A percentile compares a stretch with the other conserved stretches of the same genome.
These are phyloP conservation scores for Apistogramma diplotaenia DNA, from an alignment of 2,113 vertebrate species.

Conservation along the genomic window DNA sequence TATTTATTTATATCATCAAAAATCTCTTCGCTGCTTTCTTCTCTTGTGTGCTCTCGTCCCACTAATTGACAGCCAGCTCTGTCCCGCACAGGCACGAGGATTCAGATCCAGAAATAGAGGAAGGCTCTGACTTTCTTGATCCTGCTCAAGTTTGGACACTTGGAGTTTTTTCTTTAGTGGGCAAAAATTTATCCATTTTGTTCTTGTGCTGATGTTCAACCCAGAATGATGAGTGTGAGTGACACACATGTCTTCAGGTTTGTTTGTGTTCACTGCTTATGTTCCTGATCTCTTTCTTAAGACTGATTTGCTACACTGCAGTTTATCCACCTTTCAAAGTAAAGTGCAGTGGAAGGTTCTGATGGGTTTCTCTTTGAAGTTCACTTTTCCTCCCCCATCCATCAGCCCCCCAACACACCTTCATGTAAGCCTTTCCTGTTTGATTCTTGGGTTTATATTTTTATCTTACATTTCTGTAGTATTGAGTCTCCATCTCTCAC, in stretches of 20 bases:
- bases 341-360: background rate
- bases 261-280: background rate
- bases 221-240: background rate
- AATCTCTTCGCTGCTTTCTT: background rate
- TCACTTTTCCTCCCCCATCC: background rate
- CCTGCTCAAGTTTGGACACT: background rate
- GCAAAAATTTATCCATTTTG: background rate
- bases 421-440: background rate
- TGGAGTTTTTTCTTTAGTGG: background rate
- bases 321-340: background rate
- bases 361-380: background rate
- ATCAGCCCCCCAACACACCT: background rate
- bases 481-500: background rate
- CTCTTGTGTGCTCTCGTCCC: background rate
- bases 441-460: too few relatives aligned
- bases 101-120: background rate
- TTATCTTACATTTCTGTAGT: background rate
- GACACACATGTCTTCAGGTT: background rate
- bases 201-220: background rate
- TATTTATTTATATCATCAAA: background rate
- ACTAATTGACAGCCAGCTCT: slow-evolving; percentile 22
- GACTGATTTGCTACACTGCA: background rate
- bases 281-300: background rate
- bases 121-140: background rate
- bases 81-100: background rate